Evolutionary conservation across 1,140 invertebrate species (phyloP).

Genomic region (Helicorthomorpha holstii): DNA sequence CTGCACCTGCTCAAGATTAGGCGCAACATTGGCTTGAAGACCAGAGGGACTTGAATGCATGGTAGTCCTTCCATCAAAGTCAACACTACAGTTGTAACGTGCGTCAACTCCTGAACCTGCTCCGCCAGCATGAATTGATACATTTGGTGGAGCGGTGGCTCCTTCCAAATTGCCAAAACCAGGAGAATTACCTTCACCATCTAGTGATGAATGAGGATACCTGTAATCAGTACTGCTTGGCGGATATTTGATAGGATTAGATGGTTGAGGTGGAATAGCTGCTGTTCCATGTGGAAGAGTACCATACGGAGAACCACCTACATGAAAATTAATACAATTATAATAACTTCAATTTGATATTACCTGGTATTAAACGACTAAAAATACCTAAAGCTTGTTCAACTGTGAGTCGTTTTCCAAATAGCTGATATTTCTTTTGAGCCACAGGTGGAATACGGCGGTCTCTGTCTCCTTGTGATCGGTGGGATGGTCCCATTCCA

Average conservation of each 20-base stretch:
- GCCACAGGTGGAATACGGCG: slow-evolving; percentile 41
- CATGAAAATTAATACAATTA: background rate
- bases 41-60: slow-evolving; percentile 12
- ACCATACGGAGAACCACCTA: background rate
- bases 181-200: slow-evolving; percentile 19
- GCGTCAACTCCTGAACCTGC: slow-evolving; percentile 40
- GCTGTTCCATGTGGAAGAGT: background rate
- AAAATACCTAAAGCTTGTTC: background rate
- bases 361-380: background rate
- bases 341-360: background rate
- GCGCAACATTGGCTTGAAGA: slow-evolving; percentile 12
- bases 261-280: background rate
- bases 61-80: slow-evolving; percentile 41
- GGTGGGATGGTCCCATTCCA: slow-evolving; percentile 18
- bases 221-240: too few species aligned
- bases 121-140: too few species aligned
- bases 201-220: background rate
- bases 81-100: slow-evolving; percentile 51
- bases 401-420: slow-evolving; percentile 62
- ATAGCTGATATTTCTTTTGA: slow-evolving; percentile 82
- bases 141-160: slow-evolving; percentile 24
- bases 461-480: slow-evolving; percentile 17
- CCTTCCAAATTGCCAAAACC: slow-evolving; percentile 24
- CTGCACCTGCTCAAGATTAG: slow-evolving; percentile 30
- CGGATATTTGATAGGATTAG: background rate